Base-by-base conservation (phyloP, 1,140 invertebrate genomes). In the Ceratoteleas bidentatus region DNA sequence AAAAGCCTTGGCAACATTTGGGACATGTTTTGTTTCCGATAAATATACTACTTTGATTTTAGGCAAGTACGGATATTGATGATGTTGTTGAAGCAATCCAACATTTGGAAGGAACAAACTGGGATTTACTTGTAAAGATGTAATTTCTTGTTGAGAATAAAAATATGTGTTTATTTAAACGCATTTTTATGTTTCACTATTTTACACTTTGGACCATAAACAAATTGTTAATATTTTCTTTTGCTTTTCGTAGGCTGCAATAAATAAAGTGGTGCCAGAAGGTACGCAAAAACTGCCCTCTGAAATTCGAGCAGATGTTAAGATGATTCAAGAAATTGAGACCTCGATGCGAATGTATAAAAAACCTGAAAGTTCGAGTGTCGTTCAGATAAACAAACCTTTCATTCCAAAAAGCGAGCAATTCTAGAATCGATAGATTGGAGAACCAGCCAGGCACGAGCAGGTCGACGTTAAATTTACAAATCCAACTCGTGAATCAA, bases 11-110 rank as follows among this genome's bases (percentile, higher is more conserved):
- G n/a, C n/a, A n/a, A n/a, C n/a, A n/a, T n/a, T n/a, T n/a, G n/a
- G n/a, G n/a, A n/a, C n/a, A n/a, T n/a, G n/a, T n/a, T n/a, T n/a
- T n/a, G n/a, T n/a, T n/a, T n/a, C n/a, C n/a, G n/a, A n/a, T n/a
- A n/a, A n/a, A n/a, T n/a, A n/a, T n/a, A n/a, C n/a, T n/a, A n/a
- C n/a, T n/a, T n/a, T n/a, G n/a, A n/a, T 86, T 82, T 77, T 89
- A 99, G 97, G 96, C 96, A 76, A 98, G 97, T 85, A 98, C 97
- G 84, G 97, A 96, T 76, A 96, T 98, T 81, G 97, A 98, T 84
- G 96, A 99, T 94, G 94, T 98, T 81, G 96, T 94, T 38, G 95
- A 97, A 91, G 96, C 97, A 61, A 96, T 98, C 89, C 94, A 93
- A 85, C 95, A 97, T 88, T 93, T 99, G 84, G 96, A 98, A 88